Conservation (phyloP, 2,797 vertebrate genomes). For the Hoplostethus atlanticus region DNA sequence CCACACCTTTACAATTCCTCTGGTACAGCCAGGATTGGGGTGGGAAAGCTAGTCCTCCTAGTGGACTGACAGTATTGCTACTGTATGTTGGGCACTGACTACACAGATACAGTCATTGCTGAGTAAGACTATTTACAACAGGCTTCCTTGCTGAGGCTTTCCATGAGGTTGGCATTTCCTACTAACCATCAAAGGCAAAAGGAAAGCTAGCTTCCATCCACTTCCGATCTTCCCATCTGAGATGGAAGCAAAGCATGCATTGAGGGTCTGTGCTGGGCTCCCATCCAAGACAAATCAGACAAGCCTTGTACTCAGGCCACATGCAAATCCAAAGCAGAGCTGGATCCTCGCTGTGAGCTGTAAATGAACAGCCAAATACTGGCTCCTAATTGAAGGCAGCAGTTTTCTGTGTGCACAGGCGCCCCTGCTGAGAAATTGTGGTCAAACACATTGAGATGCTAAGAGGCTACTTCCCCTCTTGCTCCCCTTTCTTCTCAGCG, state of each 20-base stretch:
- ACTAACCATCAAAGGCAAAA: conserved; percentile 46
- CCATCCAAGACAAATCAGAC: conserved; percentile 64
- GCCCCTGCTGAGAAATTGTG: conserved; percentile 60
- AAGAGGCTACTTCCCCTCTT: conserved; percentile 57
- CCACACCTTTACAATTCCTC: conserved; percentile 20
- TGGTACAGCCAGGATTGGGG: conserved; percentile 19
- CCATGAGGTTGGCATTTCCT: conserved; percentile 55
- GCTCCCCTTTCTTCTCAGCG: conserved; percentile 28
- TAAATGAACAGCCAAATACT: conserved; percentile 74
- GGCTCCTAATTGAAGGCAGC: conserved; percentile 75
- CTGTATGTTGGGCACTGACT: conserved; percentile 13
- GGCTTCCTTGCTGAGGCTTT: conserved; percentile 35
- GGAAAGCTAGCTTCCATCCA: conserved; percentile 20
- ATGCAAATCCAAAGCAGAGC: conserved; percentile 57
- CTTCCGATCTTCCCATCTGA: conserved; percentile 41
- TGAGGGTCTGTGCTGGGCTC: conserved; percentile 47
- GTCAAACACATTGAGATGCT: conserved; percentile 65
- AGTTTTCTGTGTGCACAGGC: conserved; percentile 63
- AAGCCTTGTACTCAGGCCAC: conserved; percentile 51
- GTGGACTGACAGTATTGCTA: conserved; percentile 4
- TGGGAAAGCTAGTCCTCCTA: background rate
- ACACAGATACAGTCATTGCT: conserved; percentile 23
- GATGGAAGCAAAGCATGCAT: conserved; percentile 23
- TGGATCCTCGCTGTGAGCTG: conserved; percentile 66
- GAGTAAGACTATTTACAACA: conserved; percentile 3